Evolutionary conservation across 2,797 vertebrate genomes (phyloP).

Genomic region (Rhyacichthys aspro): DNA sequence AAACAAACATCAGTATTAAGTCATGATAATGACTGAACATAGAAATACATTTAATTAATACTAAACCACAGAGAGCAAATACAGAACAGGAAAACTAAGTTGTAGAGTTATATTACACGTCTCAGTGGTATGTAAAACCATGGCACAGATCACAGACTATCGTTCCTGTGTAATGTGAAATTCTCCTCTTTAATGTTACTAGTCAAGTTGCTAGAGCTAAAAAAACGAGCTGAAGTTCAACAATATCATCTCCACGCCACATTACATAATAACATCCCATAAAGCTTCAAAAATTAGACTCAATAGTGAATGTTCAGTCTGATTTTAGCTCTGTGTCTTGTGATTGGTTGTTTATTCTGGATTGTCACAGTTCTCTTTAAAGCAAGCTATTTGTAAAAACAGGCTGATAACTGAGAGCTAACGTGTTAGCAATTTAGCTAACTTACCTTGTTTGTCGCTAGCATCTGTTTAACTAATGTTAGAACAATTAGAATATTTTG

Average conservation of each 20-base stretch:
- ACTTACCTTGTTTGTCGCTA: conserved; percentile 53
- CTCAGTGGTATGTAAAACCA: no score
- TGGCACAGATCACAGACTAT: no score
- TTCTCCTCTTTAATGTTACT: no score
- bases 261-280: background rate
- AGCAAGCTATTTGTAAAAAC: conserved; percentile 4
- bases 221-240: background rate
- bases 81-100: background rate
- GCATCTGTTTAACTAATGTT: conserved; percentile 5
- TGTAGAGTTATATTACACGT: no score
- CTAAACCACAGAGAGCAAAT: no score
- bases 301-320: no score
- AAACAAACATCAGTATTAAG: conserved; percentile 18
- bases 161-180: no score
- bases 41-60: no score
- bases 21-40: background rate
- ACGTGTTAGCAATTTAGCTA: conserved; percentile 27
- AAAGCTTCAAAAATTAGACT: no score
- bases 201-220: no score
- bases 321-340: no score
- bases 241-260: background rate
- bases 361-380: conserved; percentile 16
- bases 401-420: conserved; percentile 12
- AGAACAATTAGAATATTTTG: conserved; percentile 1
- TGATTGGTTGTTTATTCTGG: background rate